Conservation (phyloP, 2,888 invertebrate species). For the Brenthis ino region DNA sequence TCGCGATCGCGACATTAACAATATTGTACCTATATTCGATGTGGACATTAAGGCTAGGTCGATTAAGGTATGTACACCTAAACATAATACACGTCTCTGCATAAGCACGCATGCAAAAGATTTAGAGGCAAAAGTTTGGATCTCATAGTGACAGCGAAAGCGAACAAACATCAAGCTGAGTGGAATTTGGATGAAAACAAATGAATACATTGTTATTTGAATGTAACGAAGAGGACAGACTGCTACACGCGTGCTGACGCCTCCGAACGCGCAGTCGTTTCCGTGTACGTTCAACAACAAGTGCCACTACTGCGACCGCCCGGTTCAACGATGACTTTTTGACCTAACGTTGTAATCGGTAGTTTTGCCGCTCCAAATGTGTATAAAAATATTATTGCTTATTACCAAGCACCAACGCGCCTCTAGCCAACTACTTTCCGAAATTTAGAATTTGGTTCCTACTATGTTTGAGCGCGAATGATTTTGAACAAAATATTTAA, state of each 20-base stretch:
- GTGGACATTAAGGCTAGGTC: constrained; percentile 80
- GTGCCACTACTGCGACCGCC: constrained; percentile 36
- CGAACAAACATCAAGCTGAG: constrained; percentile 45
- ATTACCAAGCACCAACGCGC: constrained; percentile 81
- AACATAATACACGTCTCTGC: constrained; percentile 70
- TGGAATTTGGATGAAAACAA: constrained; percentile 82
- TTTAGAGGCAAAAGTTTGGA: constrained; percentile 71
- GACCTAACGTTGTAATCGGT: constrained; percentile 56
- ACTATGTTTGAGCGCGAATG: constrained; percentile 72
- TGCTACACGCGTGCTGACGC: constrained; percentile 72
- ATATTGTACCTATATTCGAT: constrained; percentile 75
- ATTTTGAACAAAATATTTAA: constrained; percentile 55
- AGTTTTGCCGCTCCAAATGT: constrained; percentile 59
- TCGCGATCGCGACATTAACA: constrained; percentile 44
- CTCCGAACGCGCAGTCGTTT: constrained; percentile 37
- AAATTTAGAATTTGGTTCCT: constrained; percentile 74
- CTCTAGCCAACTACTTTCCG: constrained; percentile 76
- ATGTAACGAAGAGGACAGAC: constrained; percentile 65
- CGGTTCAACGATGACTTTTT: constrained; percentile 63
- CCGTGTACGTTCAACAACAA: constrained; percentile 40
- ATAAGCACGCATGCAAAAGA: constrained; percentile 81
- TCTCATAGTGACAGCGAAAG: constrained; percentile 52
- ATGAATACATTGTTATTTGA: constrained; percentile 81
- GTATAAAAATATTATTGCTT: constrained; percentile 83
- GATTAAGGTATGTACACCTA: constrained; percentile 71